phyloP scores from a whole-genome alignment of 2,113 vertebrate genomes.

The Phylloscopus trochiloides region DNA sequence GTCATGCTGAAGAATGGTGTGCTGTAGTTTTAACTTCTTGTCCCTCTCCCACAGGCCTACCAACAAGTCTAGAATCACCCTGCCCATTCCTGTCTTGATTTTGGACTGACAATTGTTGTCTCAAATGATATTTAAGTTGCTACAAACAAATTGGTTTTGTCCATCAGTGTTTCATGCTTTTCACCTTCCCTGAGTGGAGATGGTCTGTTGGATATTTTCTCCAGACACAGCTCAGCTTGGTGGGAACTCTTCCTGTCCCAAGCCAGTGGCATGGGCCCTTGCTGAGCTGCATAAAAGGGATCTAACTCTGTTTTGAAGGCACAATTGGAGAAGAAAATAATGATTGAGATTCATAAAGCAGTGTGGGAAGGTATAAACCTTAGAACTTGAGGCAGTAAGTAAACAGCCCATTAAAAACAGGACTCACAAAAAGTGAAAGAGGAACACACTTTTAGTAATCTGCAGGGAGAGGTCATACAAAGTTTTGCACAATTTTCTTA shows the following conservation, averaged over 20 bases:
- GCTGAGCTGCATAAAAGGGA: neutral
- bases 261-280: neutral
- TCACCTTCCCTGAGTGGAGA: neutral
- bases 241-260: neutral
- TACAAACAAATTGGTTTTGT: neutral
- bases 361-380: neutral
- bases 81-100: neutral
- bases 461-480: neutral
- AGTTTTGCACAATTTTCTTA: neutral
- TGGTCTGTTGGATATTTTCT: neutral
- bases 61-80: neutral
- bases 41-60: neutral
- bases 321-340: neutral
- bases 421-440: neutral
- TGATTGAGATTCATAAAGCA: neutral
- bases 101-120: neutral
- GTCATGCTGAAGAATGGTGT: neutral
- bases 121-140: neutral
- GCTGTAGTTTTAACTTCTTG: neutral
- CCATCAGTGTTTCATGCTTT: neutral
- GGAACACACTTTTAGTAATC: neutral
- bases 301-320: neutral
- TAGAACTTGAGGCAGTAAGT: neutral
- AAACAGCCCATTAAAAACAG: neutral
- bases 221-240: neutral